These are phyloP conservation scores for Pseudorhombus dupliciocellatus DNA, from an alignment of 2,113 vertebrate genomes.

Conservation along the genomic window DNA sequence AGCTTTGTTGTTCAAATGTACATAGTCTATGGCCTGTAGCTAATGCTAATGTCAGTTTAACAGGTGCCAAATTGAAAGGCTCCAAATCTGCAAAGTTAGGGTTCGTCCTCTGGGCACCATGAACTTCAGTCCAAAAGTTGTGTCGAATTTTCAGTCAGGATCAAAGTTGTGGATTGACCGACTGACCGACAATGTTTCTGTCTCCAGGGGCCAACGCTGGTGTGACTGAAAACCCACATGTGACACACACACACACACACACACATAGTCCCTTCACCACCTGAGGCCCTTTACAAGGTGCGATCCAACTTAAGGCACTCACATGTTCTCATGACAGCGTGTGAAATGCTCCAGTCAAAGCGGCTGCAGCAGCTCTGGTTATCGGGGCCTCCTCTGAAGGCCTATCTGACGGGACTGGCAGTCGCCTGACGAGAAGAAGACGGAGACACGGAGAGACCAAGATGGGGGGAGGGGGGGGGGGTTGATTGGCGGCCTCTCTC, in stretches of 20 bases:
- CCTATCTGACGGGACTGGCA: constrained; percentile 65
- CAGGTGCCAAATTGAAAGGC: no score
- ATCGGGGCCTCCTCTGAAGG: constrained; percentile 56
- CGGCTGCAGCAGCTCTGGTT: constrained; percentile 54
- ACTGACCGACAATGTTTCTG: not conserved
- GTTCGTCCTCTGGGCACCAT: no score
- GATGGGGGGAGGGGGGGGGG: not conserved
- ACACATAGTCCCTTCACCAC: constrained; percentile 38
- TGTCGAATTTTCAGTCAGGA: not conserved
- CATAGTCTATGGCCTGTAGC: no score
- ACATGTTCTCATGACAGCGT: constrained; percentile 59
- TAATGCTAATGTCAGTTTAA: no score
- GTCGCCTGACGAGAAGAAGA: constrained; percentile 60
- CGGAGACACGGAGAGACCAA: constrained; percentile 27
- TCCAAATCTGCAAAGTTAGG: no score
- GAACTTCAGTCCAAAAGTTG: no score
- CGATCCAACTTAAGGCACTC: constrained; percentile 60
- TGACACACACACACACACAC: constrained; percentile 7
- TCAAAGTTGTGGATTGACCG: not conserved
- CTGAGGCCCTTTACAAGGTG: constrained; percentile 48
- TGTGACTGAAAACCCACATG: not conserved
- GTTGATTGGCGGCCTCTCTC: constrained; percentile 39
- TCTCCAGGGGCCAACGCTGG: not conserved
- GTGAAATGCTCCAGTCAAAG: constrained; percentile 69
- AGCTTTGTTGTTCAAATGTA: no score